Percentiles rank a stretch among this genome's conserved stretches.
Evolutionary conservation across 2,888 invertebrate species (phyloP).

Genomic region (Pilophorus perplexus): DNA sequence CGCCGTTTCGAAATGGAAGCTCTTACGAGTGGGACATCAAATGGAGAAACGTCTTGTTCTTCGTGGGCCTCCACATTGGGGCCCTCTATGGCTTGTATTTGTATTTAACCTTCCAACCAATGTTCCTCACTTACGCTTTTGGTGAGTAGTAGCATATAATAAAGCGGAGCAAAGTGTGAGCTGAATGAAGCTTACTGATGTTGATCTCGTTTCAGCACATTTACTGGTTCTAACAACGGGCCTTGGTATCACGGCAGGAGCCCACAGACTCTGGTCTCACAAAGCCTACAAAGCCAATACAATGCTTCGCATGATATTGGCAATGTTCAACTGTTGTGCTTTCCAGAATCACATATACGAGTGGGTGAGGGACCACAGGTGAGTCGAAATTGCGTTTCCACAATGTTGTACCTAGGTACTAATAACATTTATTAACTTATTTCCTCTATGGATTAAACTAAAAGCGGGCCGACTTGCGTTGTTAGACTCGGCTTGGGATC

Average conservation of each 20-base stretch:
- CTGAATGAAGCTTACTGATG: no score
- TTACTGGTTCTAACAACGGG: constrained; percentile 55
- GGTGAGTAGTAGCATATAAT: no score
- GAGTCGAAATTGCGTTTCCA: no score
- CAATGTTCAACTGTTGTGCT: constrained; percentile 77
- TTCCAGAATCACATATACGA: constrained; percentile 85
- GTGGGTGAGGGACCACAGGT: no score
- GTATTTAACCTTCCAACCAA: no score
- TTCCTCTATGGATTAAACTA: no score
- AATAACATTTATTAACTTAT: no score
- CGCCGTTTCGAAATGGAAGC: neutral
- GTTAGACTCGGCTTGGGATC: no score
- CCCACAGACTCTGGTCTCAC: constrained; percentile 93
- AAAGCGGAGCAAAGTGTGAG: no score
- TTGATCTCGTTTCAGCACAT: neutral
- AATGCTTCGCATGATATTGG: constrained; percentile 76
- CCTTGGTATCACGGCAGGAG: constrained; percentile 89
- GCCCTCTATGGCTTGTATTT: constrained; percentile 65
- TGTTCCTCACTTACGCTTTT: no score
- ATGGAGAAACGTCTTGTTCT: constrained; percentile 75
- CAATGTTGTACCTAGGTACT: no score
- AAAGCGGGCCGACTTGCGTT: no score
- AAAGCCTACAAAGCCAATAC: constrained; percentile 85
- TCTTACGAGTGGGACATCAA: constrained; percentile 66
- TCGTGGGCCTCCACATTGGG: constrained; percentile 66